phyloP scores from a whole-genome alignment of 2,797 vertebrate species.

The Pseudocheirus occidentalis region DNA sequence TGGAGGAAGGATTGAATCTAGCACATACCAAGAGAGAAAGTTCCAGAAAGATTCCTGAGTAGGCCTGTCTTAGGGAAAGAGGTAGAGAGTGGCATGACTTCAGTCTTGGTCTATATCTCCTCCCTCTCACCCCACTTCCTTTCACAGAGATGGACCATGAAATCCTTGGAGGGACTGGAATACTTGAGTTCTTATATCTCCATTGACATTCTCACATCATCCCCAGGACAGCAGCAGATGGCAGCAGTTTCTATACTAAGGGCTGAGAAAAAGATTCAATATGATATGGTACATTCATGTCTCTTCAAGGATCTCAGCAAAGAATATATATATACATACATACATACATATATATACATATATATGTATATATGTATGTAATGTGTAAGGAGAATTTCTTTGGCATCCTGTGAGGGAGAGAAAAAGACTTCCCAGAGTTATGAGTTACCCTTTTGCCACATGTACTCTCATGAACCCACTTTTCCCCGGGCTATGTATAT shows the following conservation, averaged over 20 bases:
- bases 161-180: background rate
- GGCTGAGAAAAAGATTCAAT: background rate
- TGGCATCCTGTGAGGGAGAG: background rate
- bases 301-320: background rate
- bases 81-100: background rate
- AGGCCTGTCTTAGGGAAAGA: background rate
- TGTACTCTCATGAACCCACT: background rate
- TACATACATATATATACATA: too few relatives aligned
- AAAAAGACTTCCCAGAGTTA: background rate
- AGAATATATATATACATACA: too few relatives aligned
- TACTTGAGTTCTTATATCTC: background rate
- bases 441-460: background rate
- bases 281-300: background rate
- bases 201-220: background rate
- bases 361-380: too few relatives aligned
- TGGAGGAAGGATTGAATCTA: background rate
- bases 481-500: background rate
- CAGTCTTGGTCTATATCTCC: background rate
- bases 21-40: background rate
- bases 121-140: background rate
- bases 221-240: background rate
- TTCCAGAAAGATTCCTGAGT: background rate
- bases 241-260: background rate
- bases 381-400: background rate
- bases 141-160: background rate